Percentiles rank a stretch among this genome's conserved stretches.
Conservation (phyloP, 2,797 vertebrate genomes). For the Florisuga fusca region DNA sequence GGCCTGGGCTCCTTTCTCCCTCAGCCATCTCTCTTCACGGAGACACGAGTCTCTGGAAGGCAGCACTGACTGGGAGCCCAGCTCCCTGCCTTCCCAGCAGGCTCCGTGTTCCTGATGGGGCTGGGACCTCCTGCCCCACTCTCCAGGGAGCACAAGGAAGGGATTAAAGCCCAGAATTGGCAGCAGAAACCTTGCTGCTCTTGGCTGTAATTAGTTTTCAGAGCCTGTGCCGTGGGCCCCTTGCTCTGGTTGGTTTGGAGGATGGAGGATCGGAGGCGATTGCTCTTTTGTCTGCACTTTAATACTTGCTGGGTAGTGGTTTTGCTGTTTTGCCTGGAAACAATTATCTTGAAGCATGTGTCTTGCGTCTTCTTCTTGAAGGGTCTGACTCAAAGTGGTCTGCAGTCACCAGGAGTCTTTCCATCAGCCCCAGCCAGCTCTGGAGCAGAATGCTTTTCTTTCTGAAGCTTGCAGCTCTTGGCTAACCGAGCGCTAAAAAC, state of each 20-base stretch:
- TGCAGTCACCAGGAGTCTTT: slow-evolving; percentile 46
- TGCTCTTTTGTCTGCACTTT: slow-evolving; percentile 27
- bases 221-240: background rate
- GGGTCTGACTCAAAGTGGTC: slow-evolving; percentile 28
- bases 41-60: background rate
- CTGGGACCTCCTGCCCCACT: background rate
- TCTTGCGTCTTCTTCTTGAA: background rate
- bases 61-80: rapidly evolving
- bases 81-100: background rate
- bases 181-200: background rate
- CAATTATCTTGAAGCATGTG: background rate
- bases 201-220: background rate
- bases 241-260: background rate
- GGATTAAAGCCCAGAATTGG: background rate
- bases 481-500: slow-evolving; percentile 37
- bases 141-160: background rate
- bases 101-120: background rate
- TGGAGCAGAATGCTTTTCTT: background rate
- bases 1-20: background rate
- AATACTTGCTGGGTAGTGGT: background rate
- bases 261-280: background rate
- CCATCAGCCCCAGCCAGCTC: background rate
- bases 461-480: slow-evolving; percentile 22
- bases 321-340: slow-evolving; percentile 37
- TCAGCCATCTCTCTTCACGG: background rate